Evolutionary conservation across 2,113 vertebrate genomes (phyloP).

Genomic region (Tragelaphus strepsiceros): DNA sequence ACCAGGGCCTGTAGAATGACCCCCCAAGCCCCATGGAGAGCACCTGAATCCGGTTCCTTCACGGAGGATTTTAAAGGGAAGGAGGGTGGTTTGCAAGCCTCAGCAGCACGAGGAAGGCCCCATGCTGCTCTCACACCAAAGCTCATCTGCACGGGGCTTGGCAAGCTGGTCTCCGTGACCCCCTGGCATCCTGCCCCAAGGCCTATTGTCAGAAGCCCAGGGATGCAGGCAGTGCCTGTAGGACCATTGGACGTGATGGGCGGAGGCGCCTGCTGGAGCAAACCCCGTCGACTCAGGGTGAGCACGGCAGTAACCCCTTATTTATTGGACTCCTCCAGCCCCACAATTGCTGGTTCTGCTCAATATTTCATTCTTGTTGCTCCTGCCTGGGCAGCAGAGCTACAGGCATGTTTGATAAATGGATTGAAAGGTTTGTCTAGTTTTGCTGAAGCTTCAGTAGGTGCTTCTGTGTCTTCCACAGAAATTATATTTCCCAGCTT

Average conservation of each 20-base stretch:
- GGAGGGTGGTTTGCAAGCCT: not conserved
- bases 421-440: constrained; percentile 69
- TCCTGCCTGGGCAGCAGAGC: constrained; percentile 42
- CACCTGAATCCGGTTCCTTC: not conserved
- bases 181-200: not conserved
- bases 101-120: not conserved
- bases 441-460: constrained; percentile 50
- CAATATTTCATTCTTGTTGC: constrained; percentile 59
- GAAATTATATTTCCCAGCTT: constrained; percentile 56
- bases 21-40: rapidly evolving
- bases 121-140: rapidly evolving
- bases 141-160: rapidly evolving
- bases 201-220: not conserved
- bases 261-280: not conserved
- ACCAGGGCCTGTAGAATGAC: rapidly evolving
- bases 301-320: not conserved
- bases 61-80: not conserved
- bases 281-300: not conserved
- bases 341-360: constrained; percentile 10
- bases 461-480: constrained; percentile 51
- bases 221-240: not conserved
- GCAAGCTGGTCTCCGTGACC: not conserved
- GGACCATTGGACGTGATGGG: not conserved
- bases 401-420: constrained; percentile 66
- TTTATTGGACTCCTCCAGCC: constrained; percentile 43